These are phyloP conservation scores for Hassar affinis DNA, from an alignment of 2,113 vertebrate species.

Conservation along the genomic window DNA sequence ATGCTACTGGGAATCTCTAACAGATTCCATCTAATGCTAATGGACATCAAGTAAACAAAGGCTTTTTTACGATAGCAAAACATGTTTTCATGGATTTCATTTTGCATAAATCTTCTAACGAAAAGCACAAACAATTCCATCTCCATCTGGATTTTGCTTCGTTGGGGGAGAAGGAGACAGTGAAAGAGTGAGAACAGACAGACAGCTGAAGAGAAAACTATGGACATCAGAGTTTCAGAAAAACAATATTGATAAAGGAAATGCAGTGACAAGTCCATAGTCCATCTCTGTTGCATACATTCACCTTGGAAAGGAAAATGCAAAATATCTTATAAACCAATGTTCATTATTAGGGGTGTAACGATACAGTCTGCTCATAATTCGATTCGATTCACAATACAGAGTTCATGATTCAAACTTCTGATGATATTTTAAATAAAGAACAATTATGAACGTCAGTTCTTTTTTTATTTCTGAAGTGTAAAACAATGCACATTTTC, in stretches of 20 bases:
- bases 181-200: too few species aligned
- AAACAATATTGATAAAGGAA: not conserved
- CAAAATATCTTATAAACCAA: not conserved
- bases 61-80: not conserved
- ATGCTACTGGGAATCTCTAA: not conserved
- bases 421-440: too few species aligned
- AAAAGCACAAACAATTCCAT: not conserved
- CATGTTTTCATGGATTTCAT: not conserved
- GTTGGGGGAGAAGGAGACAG: not conserved
- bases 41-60: not conserved
- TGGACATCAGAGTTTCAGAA: not conserved
- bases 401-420: too few species aligned
- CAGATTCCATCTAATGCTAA: not conserved
- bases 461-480: too few species aligned
- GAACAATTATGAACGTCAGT: too few species aligned
- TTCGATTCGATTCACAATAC: too few species aligned
- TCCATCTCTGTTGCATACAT: not conserved
- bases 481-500: too few species aligned
- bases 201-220: not conserved
- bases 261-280: not conserved
- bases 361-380: too few species aligned
- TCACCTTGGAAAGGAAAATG: not conserved
- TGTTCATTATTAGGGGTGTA: too few species aligned
- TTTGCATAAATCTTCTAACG: not conserved
- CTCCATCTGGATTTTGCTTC: not conserved